phyloP scores from a whole-genome alignment of 2,888 invertebrate species.

The Xestia xanthographa region DNA sequence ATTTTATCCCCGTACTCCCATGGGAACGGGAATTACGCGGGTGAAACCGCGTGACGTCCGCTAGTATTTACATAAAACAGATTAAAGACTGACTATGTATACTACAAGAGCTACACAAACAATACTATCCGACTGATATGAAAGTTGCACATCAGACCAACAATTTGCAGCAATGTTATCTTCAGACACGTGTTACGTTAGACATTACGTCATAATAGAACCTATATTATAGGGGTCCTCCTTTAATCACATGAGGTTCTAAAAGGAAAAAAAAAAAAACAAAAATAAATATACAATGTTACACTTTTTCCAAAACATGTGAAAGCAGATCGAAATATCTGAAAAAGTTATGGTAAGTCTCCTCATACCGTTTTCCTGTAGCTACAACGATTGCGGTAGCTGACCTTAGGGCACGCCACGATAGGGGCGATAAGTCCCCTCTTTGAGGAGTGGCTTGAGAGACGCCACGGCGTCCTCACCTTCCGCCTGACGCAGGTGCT shows the following conservation, averaged over 20 bases:
- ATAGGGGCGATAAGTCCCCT: too few species aligned
- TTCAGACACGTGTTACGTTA: slow-evolving; percentile 4
- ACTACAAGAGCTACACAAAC: slow-evolving; percentile 43
- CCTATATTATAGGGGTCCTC: neutral
- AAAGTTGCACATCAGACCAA: slow-evolving; percentile 33
- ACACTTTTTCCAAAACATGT: neutral
- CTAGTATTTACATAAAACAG: slow-evolving; percentile 22
- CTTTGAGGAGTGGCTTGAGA: too few species aligned
- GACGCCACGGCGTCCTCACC: too few species aligned
- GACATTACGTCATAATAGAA: slow-evolving; percentile 12
- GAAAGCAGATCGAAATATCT: neutral
- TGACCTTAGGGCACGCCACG: too few species aligned
- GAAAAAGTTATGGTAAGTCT: neutral
- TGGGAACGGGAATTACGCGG: too few species aligned
- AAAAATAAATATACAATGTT: too few species aligned
- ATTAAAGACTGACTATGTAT: slow-evolving; percentile 27
- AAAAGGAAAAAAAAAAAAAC: too few species aligned
- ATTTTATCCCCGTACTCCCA: too few species aligned
- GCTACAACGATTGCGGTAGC: neutral
- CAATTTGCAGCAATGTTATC: slow-evolving; percentile 12
- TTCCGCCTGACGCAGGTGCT: too few species aligned
- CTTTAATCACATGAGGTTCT: neutral
- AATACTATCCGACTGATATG: slow-evolving; percentile 46
- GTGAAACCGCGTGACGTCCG: too few species aligned
- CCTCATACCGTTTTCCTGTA: neutral